These are phyloP conservation scores for Sparus aurata DNA, from an alignment of 2,797 vertebrate species.

Conservation along the genomic window DNA sequence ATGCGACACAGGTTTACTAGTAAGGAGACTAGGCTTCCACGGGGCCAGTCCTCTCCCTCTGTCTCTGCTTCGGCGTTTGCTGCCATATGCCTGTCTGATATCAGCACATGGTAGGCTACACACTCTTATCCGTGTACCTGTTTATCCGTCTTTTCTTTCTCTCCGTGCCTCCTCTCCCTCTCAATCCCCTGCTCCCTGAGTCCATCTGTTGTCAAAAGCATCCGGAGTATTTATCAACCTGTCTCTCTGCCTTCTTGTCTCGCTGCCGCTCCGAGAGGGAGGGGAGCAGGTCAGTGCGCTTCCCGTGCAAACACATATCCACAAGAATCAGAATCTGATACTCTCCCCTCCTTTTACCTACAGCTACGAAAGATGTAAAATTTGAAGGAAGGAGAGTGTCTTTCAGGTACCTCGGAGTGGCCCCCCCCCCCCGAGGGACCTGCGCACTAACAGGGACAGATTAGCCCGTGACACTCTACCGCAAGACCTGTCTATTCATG, in stretches of 20 bases:
- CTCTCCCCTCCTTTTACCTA: slow-evolving; percentile 44
- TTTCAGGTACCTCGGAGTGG: slow-evolving; percentile 65
- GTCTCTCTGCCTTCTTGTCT: slow-evolving; percentile 23
- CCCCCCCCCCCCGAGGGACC: slow-evolving; percentile 61
- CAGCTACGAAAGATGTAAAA: slow-evolving; percentile 75
- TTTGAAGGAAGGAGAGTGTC: slow-evolving; percentile 51
- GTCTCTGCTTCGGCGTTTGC: slow-evolving; percentile 29
- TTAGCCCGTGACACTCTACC: slow-evolving; percentile 62
- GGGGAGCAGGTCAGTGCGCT: slow-evolving; percentile 46
- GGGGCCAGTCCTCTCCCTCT: slow-evolving; percentile 35
- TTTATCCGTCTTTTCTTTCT: slow-evolving; percentile 47
- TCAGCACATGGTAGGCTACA: slow-evolving; percentile 54
- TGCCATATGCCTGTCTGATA: slow-evolving; percentile 63
- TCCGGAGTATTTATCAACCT: slow-evolving; percentile 48
- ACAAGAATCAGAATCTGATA: slow-evolving; percentile 53
- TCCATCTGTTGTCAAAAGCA: slow-evolving; percentile 67
- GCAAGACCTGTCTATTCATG: slow-evolving; percentile 45
- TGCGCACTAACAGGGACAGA: slow-evolving; percentile 65
- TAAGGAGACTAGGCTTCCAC: neutral
- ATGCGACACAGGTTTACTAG: slow-evolving; percentile 25
- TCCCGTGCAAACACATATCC: slow-evolving; percentile 22
- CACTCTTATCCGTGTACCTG: slow-evolving; percentile 53
- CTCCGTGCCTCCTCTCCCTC: slow-evolving; percentile 26
- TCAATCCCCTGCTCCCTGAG: slow-evolving; percentile 35
- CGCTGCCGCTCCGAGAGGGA: slow-evolving; percentile 24